phyloP scores from a whole-genome alignment of 2,888 invertebrate genomes.

The Meliscaeva auricollis region DNA sequence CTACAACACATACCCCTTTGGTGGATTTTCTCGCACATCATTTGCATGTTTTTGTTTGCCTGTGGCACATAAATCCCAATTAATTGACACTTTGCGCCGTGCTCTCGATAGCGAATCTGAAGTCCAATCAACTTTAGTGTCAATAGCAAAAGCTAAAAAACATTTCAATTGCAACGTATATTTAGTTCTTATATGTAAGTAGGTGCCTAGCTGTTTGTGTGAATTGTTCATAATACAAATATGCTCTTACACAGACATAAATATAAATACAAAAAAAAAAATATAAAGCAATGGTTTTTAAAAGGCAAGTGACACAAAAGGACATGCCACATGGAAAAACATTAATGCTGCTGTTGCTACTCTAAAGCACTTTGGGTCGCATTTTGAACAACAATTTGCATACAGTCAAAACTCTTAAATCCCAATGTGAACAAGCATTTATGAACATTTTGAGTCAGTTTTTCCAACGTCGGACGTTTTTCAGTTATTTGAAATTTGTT shows the following conservation, averaged over 20 bases:
- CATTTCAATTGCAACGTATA: slow-evolving; percentile 60
- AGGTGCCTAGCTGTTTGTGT: slow-evolving; percentile 7
- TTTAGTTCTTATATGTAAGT: neutral
- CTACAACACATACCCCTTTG: neutral
- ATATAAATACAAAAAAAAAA: neutral
- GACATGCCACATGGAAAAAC: slow-evolving; percentile 52
- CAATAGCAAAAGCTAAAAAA: slow-evolving; percentile 56
- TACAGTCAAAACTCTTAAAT: slow-evolving; percentile 6
- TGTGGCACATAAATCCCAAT: slow-evolving; percentile 49
- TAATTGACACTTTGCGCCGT: slow-evolving; percentile 55
- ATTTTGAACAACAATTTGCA: slow-evolving; percentile 29
- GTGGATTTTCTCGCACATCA: slow-evolving; percentile 6
- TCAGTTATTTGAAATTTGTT: too few relatives aligned
- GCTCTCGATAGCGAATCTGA: slow-evolving; percentile 52
- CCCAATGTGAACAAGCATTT: too few relatives aligned
- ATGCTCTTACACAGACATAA: neutral
- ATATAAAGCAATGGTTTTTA: neutral
- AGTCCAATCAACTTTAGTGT: slow-evolving; percentile 67
- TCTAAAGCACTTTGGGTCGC: slow-evolving; percentile 40
- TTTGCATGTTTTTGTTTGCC: slow-evolving; percentile 35
- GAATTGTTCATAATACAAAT: neutral
- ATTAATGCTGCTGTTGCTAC: slow-evolving; percentile 33
- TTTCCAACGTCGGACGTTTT: too few relatives aligned
- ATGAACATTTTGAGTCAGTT: too few relatives aligned
- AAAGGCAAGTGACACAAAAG: slow-evolving; percentile 43